A percentile compares a stretch with the other conserved stretches of the same genome.
Conservation (phyloP, 2,888 invertebrate species). For the Cataglyphis albicans region DNA sequence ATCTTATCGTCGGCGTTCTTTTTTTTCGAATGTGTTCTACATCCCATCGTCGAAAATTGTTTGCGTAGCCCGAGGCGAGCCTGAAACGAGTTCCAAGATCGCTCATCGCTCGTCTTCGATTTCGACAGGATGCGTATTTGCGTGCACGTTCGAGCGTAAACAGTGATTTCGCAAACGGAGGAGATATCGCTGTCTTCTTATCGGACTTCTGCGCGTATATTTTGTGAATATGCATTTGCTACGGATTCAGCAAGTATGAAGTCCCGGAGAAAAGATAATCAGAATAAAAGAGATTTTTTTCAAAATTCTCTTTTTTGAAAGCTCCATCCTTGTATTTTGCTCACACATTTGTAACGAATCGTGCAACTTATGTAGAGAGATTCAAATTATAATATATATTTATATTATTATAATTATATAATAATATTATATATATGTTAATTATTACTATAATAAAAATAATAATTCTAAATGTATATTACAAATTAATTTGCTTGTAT, state of each 20-base stretch:
- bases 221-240: conserved; percentile 20
- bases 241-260: neutral
- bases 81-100: conserved; percentile 34
- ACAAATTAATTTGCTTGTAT: too few species aligned
- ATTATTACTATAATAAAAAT: neutral
- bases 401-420: neutral
- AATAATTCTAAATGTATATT: neutral
- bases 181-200: conserved; percentile 16
- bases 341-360: neutral
- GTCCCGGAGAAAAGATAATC: neutral
- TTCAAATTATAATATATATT: neutral
- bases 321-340: neutral
- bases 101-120: conserved; percentile 43
- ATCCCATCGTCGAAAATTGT: conserved; percentile 14
- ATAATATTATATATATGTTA: neutral
- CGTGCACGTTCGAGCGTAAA: conserved; percentile 39
- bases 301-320: neutral
- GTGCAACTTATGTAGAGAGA: too few species aligned
- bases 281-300: conserved; percentile 6
- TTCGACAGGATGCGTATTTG: conserved; percentile 25
- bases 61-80: conserved; percentile 2
- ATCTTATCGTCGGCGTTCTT: conserved; percentile 4
- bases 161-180: conserved; percentile 26
- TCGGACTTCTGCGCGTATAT: neutral
- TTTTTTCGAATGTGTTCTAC: neutral